phyloP scores from a whole-genome alignment of 2,797 vertebrate species.

The Sebastes nivosus region DNA sequence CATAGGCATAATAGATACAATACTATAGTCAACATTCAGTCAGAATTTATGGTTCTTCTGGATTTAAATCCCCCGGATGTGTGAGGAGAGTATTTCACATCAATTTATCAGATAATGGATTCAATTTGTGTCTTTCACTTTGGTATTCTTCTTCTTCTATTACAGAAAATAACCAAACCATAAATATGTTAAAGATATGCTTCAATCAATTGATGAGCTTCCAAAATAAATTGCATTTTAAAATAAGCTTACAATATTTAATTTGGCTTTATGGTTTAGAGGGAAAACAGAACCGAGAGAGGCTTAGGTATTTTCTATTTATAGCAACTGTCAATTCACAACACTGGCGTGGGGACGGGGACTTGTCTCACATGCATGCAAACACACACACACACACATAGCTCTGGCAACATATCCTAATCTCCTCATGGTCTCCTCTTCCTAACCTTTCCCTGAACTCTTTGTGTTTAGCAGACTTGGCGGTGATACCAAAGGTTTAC shows the following conservation, averaged over 20 bases:
- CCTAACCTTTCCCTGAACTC: constrained; percentile 64
- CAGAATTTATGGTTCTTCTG: no score
- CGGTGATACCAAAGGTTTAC: constrained; percentile 40
- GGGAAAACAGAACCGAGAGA: not conserved
- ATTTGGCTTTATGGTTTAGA: not conserved
- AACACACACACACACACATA: not conserved
- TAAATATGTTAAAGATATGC: not conserved
- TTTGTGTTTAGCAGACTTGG: constrained; percentile 32
- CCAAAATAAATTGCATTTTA: not conserved
- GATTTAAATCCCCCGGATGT: no score
- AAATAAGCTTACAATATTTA: not conserved
- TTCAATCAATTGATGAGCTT: not conserved
- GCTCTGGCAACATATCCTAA: constrained; percentile 38
- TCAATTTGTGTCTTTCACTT: not conserved
- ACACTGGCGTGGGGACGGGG: constrained; percentile 26
- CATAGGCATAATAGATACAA: no score
- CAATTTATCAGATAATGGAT: not conserved
- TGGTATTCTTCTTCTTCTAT: not conserved
- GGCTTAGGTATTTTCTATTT: constrained; percentile 63
- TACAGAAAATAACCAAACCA: not conserved
- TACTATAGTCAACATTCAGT: no score
- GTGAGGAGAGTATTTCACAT: no score
- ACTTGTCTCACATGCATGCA: constrained; percentile 31
- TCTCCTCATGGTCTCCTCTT: constrained; percentile 46
- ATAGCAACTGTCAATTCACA: constrained; percentile 62